phyloP scores from a whole-genome alignment of 2,797 vertebrate species.

The Helicolenus hilgendorfi region DNA sequence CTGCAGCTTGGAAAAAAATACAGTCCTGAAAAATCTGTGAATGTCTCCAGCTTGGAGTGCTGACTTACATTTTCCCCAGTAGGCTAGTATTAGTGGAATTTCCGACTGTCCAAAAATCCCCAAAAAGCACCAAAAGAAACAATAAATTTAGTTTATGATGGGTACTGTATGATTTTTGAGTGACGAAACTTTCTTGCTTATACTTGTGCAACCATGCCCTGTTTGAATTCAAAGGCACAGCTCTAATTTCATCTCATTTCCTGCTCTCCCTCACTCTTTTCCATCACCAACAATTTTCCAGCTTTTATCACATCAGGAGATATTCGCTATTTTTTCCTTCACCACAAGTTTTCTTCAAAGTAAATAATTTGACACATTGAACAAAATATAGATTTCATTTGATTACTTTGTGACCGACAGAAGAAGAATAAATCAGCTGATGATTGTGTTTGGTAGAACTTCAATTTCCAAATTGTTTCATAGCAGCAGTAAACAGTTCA shows the following conservation, averaged over 20 bases:
- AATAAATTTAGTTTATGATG: not conserved
- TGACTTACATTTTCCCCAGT: conserved; percentile 2
- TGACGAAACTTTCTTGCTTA: not conserved
- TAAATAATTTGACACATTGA: conserved; percentile 7
- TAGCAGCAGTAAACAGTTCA: not conserved
- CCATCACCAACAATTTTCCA: not conserved
- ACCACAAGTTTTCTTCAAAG: not conserved
- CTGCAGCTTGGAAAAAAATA: not conserved
- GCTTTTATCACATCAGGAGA: not conserved
- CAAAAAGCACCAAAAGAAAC: not conserved
- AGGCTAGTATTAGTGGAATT: not conserved
- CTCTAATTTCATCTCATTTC: not conserved
- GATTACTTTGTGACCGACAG: not conserved
- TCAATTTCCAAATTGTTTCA: conserved; percentile 12
- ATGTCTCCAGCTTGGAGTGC: not conserved
- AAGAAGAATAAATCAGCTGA: not conserved
- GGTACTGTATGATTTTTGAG: not conserved
- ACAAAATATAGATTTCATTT: not conserved
- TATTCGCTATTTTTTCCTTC: not conserved
- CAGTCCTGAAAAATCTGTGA: not conserved
- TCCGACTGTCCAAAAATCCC: not conserved
- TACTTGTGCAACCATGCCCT: not conserved
- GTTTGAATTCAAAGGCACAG: not conserved
- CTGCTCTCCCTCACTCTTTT: not conserved
- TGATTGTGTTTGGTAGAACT: not conserved